Percentiles rank a stretch among this genome's conserved stretches.
Conservation (phyloP, 2,113 vertebrate species). For the Cochlearius cochlearius region DNA sequence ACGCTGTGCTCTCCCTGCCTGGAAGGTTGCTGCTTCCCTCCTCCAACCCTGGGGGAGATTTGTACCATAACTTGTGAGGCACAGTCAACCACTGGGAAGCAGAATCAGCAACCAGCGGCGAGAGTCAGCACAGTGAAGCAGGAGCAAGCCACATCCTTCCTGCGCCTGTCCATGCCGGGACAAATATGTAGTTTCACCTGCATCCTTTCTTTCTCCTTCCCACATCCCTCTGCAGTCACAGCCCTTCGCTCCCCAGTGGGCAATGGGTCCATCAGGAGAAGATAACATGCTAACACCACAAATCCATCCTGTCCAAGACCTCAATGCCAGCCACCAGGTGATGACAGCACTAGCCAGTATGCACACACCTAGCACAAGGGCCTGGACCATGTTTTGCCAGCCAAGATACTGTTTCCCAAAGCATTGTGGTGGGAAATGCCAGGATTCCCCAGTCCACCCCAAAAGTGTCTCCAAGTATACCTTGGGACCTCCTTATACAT, state of each 20-base stretch:
- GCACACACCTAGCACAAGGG: background rate
- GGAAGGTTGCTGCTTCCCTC: background rate
- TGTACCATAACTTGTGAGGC: background rate
- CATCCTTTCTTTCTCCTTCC: background rate
- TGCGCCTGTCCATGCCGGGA: rapidly evolving
- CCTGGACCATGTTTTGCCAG: background rate
- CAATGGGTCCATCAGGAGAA: background rate
- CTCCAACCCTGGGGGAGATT: background rate
- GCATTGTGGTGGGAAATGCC: rapidly evolving
- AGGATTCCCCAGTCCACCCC: background rate
- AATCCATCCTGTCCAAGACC: background rate
- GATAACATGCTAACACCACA: background rate
- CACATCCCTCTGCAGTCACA: background rate
- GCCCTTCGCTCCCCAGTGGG: background rate
- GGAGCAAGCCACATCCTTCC: background rate
- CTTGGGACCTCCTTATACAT: background rate
- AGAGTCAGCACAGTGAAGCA: background rate
- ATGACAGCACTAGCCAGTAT: background rate
- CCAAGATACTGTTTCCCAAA: background rate
- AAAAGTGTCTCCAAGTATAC: background rate
- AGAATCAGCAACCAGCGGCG: background rate
- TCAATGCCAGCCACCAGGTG: background rate
- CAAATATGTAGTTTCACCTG: background rate
- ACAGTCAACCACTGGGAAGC: background rate
- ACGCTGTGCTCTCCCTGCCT: background rate